phyloP scores from a whole-genome alignment of 2,888 invertebrate species.

The Linnaemya vulpina region DNA sequence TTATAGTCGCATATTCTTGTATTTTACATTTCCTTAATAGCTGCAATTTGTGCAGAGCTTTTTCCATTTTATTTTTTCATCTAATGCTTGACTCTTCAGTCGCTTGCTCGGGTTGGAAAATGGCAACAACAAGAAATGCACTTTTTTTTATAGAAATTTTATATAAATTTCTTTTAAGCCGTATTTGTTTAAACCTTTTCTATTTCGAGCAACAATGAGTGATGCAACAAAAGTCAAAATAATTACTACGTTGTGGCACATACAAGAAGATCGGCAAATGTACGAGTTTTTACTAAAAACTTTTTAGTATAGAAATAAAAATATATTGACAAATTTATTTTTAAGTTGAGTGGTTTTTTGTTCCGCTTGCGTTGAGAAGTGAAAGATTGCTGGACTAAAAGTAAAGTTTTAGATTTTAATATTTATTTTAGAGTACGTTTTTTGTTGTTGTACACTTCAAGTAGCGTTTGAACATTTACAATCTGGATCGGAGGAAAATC shows the following conservation, averaged over 20 bases:
- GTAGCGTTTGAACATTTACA: slow-evolving; percentile 10
- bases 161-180: neutral
- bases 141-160: slow-evolving; percentile 18
- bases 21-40: slow-evolving; percentile 26
- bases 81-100: neutral
- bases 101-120: slow-evolving; percentile 43
- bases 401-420: slow-evolving; percentile 18
- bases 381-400: slow-evolving; percentile 35
- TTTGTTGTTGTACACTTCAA: slow-evolving; percentile 15
- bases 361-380: slow-evolving; percentile 6
- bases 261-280: neutral
- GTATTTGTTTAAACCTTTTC: slow-evolving; percentile 25
- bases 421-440: neutral
- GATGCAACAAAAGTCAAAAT: neutral
- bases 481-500: neutral
- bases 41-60: slow-evolving; percentile 22
- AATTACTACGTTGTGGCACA: neutral
- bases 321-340: slow-evolving; percentile 51
- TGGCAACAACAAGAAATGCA: slow-evolving; percentile 22
- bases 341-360: slow-evolving; percentile 22
- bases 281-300: neutral
- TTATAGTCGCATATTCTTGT: slow-evolving; percentile 21
- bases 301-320: too few species aligned
- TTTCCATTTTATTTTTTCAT: neutral
- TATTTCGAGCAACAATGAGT: slow-evolving; percentile 8